A percentile compares a stretch with the other conserved stretches of the same genome.
Evolutionary conservation across 2,113 vertebrate species (phyloP).

Genomic region (Elephantulus edwardii): DNA sequence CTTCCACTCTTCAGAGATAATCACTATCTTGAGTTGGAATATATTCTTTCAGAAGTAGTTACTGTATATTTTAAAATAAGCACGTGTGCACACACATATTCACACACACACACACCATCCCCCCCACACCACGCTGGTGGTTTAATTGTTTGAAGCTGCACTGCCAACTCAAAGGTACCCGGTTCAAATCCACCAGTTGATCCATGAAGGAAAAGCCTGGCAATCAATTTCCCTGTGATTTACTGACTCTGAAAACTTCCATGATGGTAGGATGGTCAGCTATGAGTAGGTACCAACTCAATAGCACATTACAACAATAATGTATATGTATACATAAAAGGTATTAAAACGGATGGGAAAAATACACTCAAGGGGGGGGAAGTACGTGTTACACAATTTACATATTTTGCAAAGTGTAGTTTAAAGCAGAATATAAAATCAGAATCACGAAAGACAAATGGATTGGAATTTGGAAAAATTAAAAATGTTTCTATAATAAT

Average conservation of each 20-base stretch:
- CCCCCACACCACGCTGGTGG: no score
- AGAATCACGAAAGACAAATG: neutral
- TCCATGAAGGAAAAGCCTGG: no score
- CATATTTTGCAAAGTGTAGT: neutral
- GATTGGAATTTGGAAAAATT: slow-evolving; percentile 25
- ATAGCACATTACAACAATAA: no score
- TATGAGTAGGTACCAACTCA: no score
- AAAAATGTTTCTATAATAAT: neutral
- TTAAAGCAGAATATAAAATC: slow-evolving; percentile 15
- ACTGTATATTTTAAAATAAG: neutral
- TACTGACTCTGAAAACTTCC: no score
- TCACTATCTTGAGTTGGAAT: neutral
- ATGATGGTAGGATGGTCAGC: no score
- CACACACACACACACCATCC: no score
- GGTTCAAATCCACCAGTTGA: no score
- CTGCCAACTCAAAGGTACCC: no score
- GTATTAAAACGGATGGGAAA: neutral
- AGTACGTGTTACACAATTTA: neutral
- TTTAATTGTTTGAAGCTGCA: no score
- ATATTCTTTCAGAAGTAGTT: neutral
- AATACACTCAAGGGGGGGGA: neutral
- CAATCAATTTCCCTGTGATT: no score
- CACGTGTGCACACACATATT: neutral
- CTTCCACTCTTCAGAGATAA: neutral
- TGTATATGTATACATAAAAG: no score